These are phyloP conservation scores for Helicoverpa armigera DNA, from an alignment of 1,140 invertebrate species.

Conservation along the genomic window DNA sequence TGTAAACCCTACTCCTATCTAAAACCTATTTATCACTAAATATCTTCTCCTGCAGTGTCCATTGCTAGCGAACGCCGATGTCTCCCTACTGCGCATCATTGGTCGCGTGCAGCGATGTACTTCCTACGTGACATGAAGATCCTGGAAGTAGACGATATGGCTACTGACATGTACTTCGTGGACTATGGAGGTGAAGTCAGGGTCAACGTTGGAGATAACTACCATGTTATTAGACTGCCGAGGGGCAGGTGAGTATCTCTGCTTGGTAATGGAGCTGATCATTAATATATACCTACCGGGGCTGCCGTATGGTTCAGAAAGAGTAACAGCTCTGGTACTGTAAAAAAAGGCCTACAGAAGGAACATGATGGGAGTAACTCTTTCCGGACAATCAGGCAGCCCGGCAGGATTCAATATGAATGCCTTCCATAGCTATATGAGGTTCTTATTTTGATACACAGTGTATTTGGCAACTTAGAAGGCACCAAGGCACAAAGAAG, in stretches of 20 bases:
- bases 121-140: slow-evolving; percentile 67
- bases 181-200: slow-evolving; percentile 66
- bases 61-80: slow-evolving; percentile 65
- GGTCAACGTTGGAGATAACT: slow-evolving; percentile 25
- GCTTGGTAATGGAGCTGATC: too few species aligned
- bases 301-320: too few species aligned
- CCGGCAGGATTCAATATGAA: too few species aligned
- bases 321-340: too few species aligned
- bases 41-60: slow-evolving; percentile 63
- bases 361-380: too few species aligned
- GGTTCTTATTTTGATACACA: slow-evolving; percentile 21
- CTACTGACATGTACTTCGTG: slow-evolving; percentile 68
- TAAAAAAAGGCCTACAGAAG: too few species aligned
- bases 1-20: too few species aligned
- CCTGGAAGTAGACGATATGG: slow-evolving; percentile 71
- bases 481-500: slow-evolving; percentile 54
- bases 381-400: too few species aligned
- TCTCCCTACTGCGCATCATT: slow-evolving; percentile 70
- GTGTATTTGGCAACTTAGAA: slow-evolving; percentile 74
- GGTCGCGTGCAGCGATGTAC: slow-evolving; percentile 67
- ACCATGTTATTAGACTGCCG: slow-evolving; percentile 47
- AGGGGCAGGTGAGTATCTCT: slow-evolving; percentile 65
- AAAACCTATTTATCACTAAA: too few species aligned
- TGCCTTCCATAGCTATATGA: too few species aligned
- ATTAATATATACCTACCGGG: too few species aligned